Evolutionary conservation across 2,888 invertebrate species (phyloP), one percentile per base, ranked within the genome.

Genomic region (Polietes domitor): DNA sequence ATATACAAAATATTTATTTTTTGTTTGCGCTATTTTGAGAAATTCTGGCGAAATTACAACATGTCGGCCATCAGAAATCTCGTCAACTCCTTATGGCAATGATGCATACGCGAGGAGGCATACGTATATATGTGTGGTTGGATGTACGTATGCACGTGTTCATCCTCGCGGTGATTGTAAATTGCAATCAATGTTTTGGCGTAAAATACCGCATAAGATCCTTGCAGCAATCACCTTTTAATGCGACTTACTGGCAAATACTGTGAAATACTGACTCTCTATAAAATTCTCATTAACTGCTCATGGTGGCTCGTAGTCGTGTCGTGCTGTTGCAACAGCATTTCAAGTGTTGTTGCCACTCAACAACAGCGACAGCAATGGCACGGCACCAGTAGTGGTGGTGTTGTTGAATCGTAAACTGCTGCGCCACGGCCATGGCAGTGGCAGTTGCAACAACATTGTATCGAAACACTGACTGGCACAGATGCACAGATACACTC

Each of bases 271-370:
- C 28, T 50, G 70, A 47, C 70, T 70, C 70, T 70, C 50, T 50
- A 70, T 70, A 70, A 70, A 70, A 70, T 70, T 70, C 47, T 70
- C 70, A 70, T 70, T 70, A 70, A 70, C 70, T 70, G 24, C 70
- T 50, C 50, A 21, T 15, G 10, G 70, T 28, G 26, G 50, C 21
- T 68, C n/a, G 37, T 55, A 24, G 41, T 41, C 17, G 58, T 58
- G 26, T 24, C n/a, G 0, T 26, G 58, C 26, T 26, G 26, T 15
- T 4, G 58, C 55, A 55, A 10, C 26, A 7, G 10, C 12, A 58
- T 58, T 58, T 58, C 58, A 4, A 58, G 58, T 58, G 58, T 68
- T 41, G 65, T 68, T 50, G 50, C 50, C 70, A 70, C 70, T 70
- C 28, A 47, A 50, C 47, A 70, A 70, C 68, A 68, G 68, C 50